A percentile compares a stretch with the other conserved stretches of the same genome.
Evolutionary conservation across 2,797 vertebrate species (phyloP).

Genomic region (Holocentrus rufus): DNA sequence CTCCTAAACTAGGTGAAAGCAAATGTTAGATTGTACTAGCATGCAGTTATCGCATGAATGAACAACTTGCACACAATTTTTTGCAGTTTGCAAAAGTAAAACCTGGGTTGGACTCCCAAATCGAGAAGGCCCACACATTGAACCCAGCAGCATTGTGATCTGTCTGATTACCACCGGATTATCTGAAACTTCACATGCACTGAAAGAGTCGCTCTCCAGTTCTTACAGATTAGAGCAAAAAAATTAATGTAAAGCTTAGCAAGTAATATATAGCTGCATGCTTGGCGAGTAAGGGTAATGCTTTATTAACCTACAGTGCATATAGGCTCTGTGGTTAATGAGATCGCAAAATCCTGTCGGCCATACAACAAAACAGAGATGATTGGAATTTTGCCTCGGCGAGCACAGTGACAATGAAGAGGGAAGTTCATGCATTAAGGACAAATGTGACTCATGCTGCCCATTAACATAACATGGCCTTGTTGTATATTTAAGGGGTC

Average conservation of each 20-base stretch:
- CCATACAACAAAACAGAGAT: not conserved
- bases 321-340: not conserved
- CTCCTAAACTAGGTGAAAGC: too few species aligned
- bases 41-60: not conserved
- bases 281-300: not conserved
- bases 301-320: constrained; percentile 4
- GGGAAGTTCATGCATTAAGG: not conserved
- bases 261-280: not conserved
- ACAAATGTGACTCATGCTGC: not conserved
- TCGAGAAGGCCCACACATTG: not conserved
- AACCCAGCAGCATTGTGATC: not conserved
- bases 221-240: constrained; percentile 1
- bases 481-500: not conserved
- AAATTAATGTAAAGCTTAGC: not conserved
- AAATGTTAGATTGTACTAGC: too few species aligned
- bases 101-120: not conserved
- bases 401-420: not conserved
- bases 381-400: not conserved
- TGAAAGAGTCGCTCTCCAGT: constrained; percentile 7
- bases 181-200: not conserved
- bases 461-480: not conserved
- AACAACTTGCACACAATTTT: not conserved
- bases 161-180: not conserved
- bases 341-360: not conserved
- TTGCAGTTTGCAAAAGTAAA: not conserved